Evolutionary conservation across 2,797 vertebrate species (phyloP), one percentile per base, ranked within the genome.

Genomic region (Typhlichthys eigenmanni): DNA sequence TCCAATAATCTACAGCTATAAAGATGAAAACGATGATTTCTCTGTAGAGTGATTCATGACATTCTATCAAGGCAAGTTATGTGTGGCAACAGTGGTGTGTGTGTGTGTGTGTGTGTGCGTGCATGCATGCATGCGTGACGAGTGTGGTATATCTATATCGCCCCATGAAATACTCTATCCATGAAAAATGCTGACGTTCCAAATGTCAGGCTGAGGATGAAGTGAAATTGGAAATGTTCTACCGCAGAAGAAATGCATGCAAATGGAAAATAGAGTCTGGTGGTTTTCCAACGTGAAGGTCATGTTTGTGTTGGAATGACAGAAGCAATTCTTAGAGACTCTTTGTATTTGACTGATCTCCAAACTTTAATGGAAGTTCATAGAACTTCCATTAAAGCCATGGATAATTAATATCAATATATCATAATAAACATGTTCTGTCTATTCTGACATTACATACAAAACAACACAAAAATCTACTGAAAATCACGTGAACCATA

Each of bases 261-360:
- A 82, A 62, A 81, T 71, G 70, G 68, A 76, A 75, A 75, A 79
- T 4, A 45, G 47, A 52, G 59, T 58, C 47, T 1, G 29, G 62
- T 19, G 63, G 52, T 65, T 2, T 52, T 19, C 45, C 45, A 16
- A 62, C 56, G 71, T 53, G 60, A 76, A 60, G 65, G 65, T 60
- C 24, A 13, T 5, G 63, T 64, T 67, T 71, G 60, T 64, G 70
- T 62, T 56, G 34, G 74, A 73, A 79, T 68, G 68, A 80, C 75
- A 75, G 71, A 77, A 54, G 17, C 59, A 73, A 81, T 71, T 79
- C 58, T 62, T 55, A 46, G 34, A 79, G 79, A 80, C 64, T 45
- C 56, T 71, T 79, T 60, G 60, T 71, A 76, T 72, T 84, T 76
- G 68, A 85, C 71, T 81, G 76, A 85, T 80, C 69, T 64, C 61